Percentiles rank a stretch among this genome's conserved stretches.
phyloP scores from a whole-genome alignment of 1,140 invertebrate genomes.

The Mya arenaria region DNA sequence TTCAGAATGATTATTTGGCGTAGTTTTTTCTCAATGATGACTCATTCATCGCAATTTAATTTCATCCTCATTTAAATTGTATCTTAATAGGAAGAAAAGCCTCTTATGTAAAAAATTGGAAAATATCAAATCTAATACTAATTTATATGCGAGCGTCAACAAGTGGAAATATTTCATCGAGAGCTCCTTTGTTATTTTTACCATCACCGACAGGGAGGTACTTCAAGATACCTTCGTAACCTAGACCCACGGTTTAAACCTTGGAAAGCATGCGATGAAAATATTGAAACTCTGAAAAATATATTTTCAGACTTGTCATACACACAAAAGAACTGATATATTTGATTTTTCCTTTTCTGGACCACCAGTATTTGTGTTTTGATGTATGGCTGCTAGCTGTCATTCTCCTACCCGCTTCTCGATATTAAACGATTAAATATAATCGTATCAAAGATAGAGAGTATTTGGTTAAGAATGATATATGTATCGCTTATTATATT shows the following conservation, averaged over 20 bases:
- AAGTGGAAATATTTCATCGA: constrained; percentile 42
- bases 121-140: constrained; percentile 36
- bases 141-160: constrained; percentile 44
- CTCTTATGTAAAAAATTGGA: constrained; percentile 48
- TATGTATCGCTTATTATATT: constrained; percentile 49
- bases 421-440: constrained; percentile 53
- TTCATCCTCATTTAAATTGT: neutral
- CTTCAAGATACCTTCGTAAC: constrained; percentile 52
- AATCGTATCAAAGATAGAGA: constrained; percentile 47
- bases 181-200: constrained; percentile 31
- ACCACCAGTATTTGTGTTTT: constrained; percentile 50
- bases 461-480: constrained; percentile 50
- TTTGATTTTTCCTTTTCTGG: constrained; percentile 45
- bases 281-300: constrained; percentile 53
- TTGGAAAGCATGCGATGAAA: constrained; percentile 46
- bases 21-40: no score
- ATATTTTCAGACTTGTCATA: constrained; percentile 55
- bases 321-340: constrained; percentile 53
- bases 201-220: neutral
- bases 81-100: constrained; percentile 22
- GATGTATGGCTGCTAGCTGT: constrained; percentile 44
- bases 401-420: constrained; percentile 17
- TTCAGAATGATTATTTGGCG: no score
- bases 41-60: neutral
- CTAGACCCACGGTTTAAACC: constrained; percentile 10